Conservation (phyloP, 2,888 invertebrate genomes). For the Metalampra italica region DNA sequence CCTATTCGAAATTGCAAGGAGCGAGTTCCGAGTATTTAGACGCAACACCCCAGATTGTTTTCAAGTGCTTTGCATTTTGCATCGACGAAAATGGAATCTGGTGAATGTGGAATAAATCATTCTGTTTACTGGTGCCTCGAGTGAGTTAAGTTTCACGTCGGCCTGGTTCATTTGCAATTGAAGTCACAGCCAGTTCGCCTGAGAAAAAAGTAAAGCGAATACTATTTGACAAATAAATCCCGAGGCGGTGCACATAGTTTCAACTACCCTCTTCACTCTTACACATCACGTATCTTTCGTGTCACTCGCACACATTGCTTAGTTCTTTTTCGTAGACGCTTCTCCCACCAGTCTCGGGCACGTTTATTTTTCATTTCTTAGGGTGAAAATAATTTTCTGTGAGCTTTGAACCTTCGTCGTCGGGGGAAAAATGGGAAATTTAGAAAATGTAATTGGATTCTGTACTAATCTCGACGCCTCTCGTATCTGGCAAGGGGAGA, state of each 20-base stretch:
- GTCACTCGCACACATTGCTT: conserved; percentile 33
- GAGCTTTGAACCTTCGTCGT: conserved; percentile 72
- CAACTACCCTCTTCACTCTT: conserved; percentile 30
- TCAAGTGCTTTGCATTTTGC: no score
- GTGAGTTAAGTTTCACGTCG: conserved; percentile 35
- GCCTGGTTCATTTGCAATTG: conserved; percentile 43
- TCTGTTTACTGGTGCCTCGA: conserved; percentile 11
- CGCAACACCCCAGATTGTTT: no score
- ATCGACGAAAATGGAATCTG: no score
- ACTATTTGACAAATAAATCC: conserved; percentile 58
- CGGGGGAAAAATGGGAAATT: conserved; percentile 70
- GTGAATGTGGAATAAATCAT: no score
- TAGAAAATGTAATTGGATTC: conserved; percentile 76
- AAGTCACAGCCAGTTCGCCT: conserved; percentile 29
- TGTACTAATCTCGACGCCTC: conserved; percentile 69
- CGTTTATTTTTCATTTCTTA: conserved; percentile 76
- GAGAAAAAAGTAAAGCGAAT: conserved; percentile 29
- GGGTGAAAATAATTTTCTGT: conserved; percentile 73
- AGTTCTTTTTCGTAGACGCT: conserved; percentile 38
- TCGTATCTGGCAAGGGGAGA: conserved; percentile 47
- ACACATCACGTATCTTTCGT: conserved; percentile 18
- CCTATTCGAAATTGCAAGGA: no score
- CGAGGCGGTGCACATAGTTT: conserved; percentile 32
- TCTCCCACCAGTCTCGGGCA: conserved; percentile 29
- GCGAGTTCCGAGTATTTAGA: no score